These are phyloP conservation scores for Tiliacea citrago DNA, from an alignment of 2,888 invertebrate species.

Conservation along the genomic window DNA sequence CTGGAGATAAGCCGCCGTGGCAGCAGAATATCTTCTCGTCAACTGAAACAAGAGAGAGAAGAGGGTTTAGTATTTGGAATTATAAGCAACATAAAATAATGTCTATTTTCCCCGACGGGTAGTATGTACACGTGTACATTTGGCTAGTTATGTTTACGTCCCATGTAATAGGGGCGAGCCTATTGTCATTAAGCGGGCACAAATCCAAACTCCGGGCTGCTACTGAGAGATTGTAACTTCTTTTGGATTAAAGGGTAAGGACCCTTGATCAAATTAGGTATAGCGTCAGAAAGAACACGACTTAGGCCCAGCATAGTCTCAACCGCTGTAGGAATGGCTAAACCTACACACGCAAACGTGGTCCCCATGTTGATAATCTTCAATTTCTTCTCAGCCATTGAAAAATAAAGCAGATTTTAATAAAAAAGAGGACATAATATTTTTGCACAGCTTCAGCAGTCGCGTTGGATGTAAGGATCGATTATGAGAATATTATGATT, in stretches of 20 bases:
- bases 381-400: no score
- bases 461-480: slow-evolving; percentile 27
- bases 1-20: slow-evolving; percentile 96
- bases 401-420: slow-evolving; percentile 7
- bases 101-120: not conserved
- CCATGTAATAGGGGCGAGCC: not conserved
- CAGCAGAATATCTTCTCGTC: slow-evolving; percentile 95
- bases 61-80: slow-evolving; percentile 30
- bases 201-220: no score
- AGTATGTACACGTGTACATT: not conserved
- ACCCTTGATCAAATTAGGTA: not conserved
- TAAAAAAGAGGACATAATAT: slow-evolving; percentile 18
- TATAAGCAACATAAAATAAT: not conserved
- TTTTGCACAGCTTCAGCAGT: slow-evolving; percentile 12
- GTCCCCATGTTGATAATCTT: not conserved
- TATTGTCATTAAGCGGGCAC: not conserved
- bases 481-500: slow-evolving; percentile 57
- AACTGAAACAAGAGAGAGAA: slow-evolving; percentile 82
- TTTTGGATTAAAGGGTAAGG: not conserved
- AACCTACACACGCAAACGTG: not conserved
- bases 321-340: not conserved
- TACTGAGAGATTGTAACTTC: not conserved
- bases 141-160: not conserved
- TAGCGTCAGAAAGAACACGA: not conserved
- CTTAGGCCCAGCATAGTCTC: not conserved